Evolutionary conservation across 1,140 invertebrate genomes (phyloP), one percentile per base, ranked within the genome.

Genomic region (Calephelis nemesis): DNA sequence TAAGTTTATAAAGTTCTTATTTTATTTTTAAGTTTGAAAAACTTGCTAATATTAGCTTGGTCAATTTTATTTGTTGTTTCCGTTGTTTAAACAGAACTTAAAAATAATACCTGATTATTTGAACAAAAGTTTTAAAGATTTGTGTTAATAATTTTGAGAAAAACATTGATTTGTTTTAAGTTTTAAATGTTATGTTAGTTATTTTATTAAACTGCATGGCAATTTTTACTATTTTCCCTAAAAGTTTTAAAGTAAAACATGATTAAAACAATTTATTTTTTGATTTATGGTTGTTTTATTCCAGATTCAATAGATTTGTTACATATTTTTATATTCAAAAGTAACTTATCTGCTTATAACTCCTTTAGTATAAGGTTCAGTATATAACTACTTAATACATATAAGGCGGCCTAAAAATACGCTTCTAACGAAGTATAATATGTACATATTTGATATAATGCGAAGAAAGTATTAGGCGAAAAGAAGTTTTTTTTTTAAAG

Each of bases 351-450:
- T n/a, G n/a, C n/a, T n/a, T n/a, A n/a, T n/a, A n/a, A n/a, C n/a
- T n/a, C n/a, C n/a, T n/a, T n/a, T n/a, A n/a, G n/a, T n/a, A n/a
- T n/a, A n/a, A n/a, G n/a, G n/a, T n/a, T n/a, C n/a, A n/a, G n/a
- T n/a, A n/a, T n/a, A n/a, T n/a, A n/a, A n/a, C n/a, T n/a, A n/a
- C n/a, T n/a, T n/a, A n/a, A n/a, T n/a, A n/a, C n/a, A n/a, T n/a
- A n/a, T n/a, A n/a, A n/a, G n/a, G n/a, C n/a, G n/a, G n/a, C n/a
- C n/a, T n/a, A n/a, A n/a, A n/a, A n/a, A n/a, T n/a, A n/a, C n/a
- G n/a, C n/a, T n/a, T n/a, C n/a, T 71, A 60, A 65, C 65, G 19
- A 71, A 63, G 69, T 71, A 71, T 63, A 63, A 68, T 15, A 68
- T 48, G 58, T 62, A 68, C 42, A 68, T 68, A 68, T 68, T 62